These are phyloP conservation scores for Trematocara macrostoma DNA, from an alignment of 2,113 vertebrate species.

Conservation along the genomic window DNA sequence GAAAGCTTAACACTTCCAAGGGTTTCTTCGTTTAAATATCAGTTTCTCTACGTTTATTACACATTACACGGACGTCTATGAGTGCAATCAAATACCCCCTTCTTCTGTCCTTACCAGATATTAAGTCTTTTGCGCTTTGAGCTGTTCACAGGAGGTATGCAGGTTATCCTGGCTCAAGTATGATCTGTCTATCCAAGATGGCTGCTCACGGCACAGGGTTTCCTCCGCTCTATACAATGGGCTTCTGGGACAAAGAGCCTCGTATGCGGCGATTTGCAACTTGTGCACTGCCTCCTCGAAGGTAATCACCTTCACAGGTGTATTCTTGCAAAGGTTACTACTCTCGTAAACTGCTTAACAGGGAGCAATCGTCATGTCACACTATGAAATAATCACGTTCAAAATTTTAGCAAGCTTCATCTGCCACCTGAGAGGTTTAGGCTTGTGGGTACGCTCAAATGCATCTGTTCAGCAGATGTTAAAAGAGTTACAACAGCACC, in stretches of 20 bases:
- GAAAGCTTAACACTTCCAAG: neutral
- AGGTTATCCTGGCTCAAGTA: conserved; percentile 74
- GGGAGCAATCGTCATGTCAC: neutral
- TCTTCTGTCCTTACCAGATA: conserved; percentile 57
- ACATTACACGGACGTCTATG: neutral
- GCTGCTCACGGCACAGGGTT: conserved; percentile 82
- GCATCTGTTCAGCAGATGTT: neutral
- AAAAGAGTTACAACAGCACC: neutral
- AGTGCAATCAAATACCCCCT: neutral
- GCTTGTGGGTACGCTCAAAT: neutral
- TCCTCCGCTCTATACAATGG: conserved; percentile 81
- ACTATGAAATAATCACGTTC: neutral
- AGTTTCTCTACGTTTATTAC: neutral
- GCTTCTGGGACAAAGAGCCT: conserved; percentile 72
- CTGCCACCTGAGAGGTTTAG: neutral
- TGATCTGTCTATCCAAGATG: conserved; percentile 83
- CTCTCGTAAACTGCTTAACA: neutral
- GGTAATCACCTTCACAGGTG: conserved; percentile 35
- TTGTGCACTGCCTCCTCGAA: neutral
- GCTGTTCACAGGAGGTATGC: conserved; percentile 57
- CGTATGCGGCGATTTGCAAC: conserved; percentile 25
- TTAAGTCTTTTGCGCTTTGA: conserved; percentile 24
- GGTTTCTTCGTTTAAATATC: neutral
- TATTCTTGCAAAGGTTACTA: neutral
- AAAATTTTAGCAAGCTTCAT: neutral